phyloP scores from a whole-genome alignment of 2,797 vertebrate genomes.

The Scarus forsteni region DNA sequence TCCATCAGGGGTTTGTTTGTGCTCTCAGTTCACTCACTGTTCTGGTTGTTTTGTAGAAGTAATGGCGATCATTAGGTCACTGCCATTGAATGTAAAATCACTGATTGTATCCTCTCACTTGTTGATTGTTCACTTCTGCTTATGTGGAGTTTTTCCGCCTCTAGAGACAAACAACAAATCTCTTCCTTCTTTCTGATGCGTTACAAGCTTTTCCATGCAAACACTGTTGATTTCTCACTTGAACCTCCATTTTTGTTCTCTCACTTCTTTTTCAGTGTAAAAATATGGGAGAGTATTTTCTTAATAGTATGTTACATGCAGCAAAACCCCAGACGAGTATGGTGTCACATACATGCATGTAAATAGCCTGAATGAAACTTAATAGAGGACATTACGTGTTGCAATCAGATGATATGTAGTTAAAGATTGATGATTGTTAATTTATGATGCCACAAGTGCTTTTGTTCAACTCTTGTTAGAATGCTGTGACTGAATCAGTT shows the following conservation, averaged over 20 bases:
- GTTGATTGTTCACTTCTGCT: constrained; percentile 58
- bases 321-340: constrained; percentile 46
- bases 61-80: constrained; percentile 44
- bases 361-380: constrained; percentile 65
- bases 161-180: constrained; percentile 25
- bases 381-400: constrained; percentile 60
- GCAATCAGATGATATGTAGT: constrained; percentile 58
- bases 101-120: constrained; percentile 70
- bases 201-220: constrained; percentile 40
- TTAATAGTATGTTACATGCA: constrained; percentile 51
- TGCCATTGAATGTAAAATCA: constrained; percentile 78
- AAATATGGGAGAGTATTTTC: constrained; percentile 47
- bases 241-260: constrained; percentile 63
- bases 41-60: constrained; percentile 43
- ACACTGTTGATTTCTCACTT: constrained; percentile 74
- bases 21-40: constrained; percentile 37
- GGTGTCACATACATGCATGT: constrained; percentile 57
- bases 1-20: constrained; percentile 51
- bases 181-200: constrained; percentile 22
- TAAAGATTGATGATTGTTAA: constrained; percentile 74
- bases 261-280: constrained; percentile 55
- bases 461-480: constrained; percentile 66
- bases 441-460: constrained; percentile 82
- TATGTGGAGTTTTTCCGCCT: constrained; percentile 13
- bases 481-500: constrained; percentile 81